Base-by-base conservation (phyloP, 2,113 vertebrate species). In the Apteryx owenii region DNA sequence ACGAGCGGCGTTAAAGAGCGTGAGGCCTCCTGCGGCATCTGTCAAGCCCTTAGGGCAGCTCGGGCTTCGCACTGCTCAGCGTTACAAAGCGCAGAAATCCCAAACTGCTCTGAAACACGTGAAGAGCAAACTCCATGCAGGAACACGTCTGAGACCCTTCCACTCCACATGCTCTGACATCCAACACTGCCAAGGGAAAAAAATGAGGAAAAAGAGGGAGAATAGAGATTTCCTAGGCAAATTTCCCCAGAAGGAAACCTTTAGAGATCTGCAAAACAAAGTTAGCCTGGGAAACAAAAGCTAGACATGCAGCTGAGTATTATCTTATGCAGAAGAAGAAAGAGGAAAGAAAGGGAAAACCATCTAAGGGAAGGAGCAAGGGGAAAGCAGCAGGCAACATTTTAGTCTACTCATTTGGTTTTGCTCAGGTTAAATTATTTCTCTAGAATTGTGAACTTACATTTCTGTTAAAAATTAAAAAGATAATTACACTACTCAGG, bases 81-180 rank as follows among this genome's bases (percentile, higher is more conserved):
- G 68, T 29, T 69, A 85, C 3, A 66, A 62, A 93, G 69, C 7
- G 8, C 36, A 71, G 81, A 75, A 95, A 75, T 26, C 21, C 77
- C 53, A 33, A 93, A 72, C 61, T 58, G 85, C 81, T 94, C 76
- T 81, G 88, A 77, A 90, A 60, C 29, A 38, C 3, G 1, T 0
- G 3, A 64, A 86, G 21, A 88, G 77, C 36, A 65, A 88, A 44
- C 65, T 77, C 78, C 66, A 33, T 6, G 66, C 90, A 72, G 33
- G 29, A 77, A 79, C 56, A 68, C 28, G 18, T 10, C 33, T n/a
- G 87, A 95, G 77, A 78, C 56, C 78, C 40, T 90, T 60, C 68
- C 56, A 66, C 81, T 93, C 92, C 85, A 70, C 82, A 86, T 93
- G 89, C 95, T 97, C 83, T 71, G 64, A 83, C 75, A 95, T 64